A percentile compares a stretch with the other conserved stretches of the same genome.
Conservation (phyloP, 2,113 vertebrate genomes). For the Triplophysa tibetana region DNA sequence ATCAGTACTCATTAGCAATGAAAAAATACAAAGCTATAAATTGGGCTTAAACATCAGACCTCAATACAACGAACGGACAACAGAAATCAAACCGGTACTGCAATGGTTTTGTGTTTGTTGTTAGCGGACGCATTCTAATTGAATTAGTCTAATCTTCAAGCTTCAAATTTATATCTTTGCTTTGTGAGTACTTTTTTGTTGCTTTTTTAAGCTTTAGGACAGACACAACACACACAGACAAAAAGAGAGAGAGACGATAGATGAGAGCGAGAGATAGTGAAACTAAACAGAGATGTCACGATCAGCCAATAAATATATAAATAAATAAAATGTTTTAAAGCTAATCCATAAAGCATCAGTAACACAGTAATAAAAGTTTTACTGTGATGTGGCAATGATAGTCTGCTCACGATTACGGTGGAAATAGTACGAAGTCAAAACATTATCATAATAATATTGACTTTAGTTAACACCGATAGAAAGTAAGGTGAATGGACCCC, state of each 20-base stretch:
- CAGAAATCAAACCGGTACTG: slow-evolving; percentile 42
- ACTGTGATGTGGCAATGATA: slow-evolving; percentile 41
- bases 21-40: slow-evolving; percentile 33
- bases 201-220: slow-evolving; percentile 61
- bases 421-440: slow-evolving; percentile 43
- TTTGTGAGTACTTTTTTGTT: slow-evolving; percentile 64
- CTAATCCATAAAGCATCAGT: slow-evolving; percentile 57
- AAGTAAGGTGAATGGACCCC: slow-evolving; percentile 64
- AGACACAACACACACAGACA: slow-evolving; percentile 68
- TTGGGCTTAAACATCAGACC: slow-evolving; percentile 19
- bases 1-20: slow-evolving; percentile 30
- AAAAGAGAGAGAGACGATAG: slow-evolving; percentile 50
- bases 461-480: slow-evolving; percentile 62
- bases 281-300: slow-evolving; percentile 48
- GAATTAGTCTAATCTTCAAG: slow-evolving; percentile 60
- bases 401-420: slow-evolving; percentile 48
- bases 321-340: slow-evolving; percentile 54
- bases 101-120: slow-evolving; percentile 52
- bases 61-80: slow-evolving; percentile 23
- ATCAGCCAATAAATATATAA: slow-evolving; percentile 44
- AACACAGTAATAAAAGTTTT: slow-evolving; percentile 45
- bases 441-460: slow-evolving; percentile 53
- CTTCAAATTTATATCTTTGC: slow-evolving; percentile 58
- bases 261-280: slow-evolving; percentile 7
- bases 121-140: slow-evolving; percentile 62